phyloP scores from a whole-genome alignment of 2,797 vertebrate genomes.

The Cichlasoma orientale region DNA sequence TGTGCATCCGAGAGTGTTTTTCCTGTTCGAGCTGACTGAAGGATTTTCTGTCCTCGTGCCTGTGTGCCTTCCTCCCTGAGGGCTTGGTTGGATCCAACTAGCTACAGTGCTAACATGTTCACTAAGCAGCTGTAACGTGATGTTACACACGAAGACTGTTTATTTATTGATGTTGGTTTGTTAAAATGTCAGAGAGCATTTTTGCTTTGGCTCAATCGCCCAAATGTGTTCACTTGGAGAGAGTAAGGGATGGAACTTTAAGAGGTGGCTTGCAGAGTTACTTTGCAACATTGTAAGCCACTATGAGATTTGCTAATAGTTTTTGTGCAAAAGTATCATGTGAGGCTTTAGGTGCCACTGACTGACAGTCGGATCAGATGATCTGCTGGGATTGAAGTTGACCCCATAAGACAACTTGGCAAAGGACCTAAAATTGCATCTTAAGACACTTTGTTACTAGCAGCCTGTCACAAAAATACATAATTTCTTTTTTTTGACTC shows the following conservation, averaged over 20 bases:
- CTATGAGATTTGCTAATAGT: neutral
- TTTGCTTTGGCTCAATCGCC: neutral
- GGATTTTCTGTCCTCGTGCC: neutral
- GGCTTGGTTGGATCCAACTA: neutral
- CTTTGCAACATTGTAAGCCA: neutral
- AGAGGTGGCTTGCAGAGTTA: neutral
- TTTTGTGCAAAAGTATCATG: neutral
- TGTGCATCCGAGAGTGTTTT: neutral
- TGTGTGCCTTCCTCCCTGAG: neutral
- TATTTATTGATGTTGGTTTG: slow-evolving; percentile 32
- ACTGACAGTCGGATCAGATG: neutral
- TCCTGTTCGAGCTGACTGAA: neutral
- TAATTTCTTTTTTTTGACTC: too few relatives aligned
- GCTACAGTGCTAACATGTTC: neutral
- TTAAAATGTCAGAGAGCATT: slow-evolving; percentile 17
- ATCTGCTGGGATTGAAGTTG: neutral
- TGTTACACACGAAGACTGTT: slow-evolving; percentile 6
- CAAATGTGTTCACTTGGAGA: neutral
- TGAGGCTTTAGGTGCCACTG: neutral
- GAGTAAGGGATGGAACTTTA: neutral
- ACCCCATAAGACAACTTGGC: neutral
- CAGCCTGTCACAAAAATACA: too few relatives aligned
- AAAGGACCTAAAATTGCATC: too few relatives aligned
- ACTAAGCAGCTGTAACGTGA: slow-evolving; percentile 12
- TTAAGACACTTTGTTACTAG: too few relatives aligned